phyloP scores from a whole-genome alignment of 1,140 invertebrate species.

The Monomorium pharaonis region DNA sequence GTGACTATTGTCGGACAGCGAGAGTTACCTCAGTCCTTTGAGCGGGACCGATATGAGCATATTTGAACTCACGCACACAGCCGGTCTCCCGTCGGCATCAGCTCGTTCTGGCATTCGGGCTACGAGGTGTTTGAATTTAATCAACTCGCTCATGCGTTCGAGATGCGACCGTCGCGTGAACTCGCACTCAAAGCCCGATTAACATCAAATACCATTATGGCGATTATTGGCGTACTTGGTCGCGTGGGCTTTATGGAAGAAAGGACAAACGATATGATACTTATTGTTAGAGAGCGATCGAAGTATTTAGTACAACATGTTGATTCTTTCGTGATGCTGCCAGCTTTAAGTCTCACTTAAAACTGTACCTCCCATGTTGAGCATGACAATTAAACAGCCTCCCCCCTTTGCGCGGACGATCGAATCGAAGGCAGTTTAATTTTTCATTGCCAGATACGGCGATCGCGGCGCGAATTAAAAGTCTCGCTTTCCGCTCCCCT shows the following conservation, averaged over 20 bases:
- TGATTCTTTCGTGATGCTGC: neutral
- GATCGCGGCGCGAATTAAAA: slow-evolving; percentile 82
- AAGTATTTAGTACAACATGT: neutral
- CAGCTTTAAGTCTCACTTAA: slow-evolving; percentile 9
- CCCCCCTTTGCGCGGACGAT: slow-evolving; percentile 3
- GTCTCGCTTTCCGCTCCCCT: slow-evolving; percentile 71
- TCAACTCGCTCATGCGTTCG: slow-evolving; percentile 83
- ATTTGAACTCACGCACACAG: slow-evolving; percentile 80
- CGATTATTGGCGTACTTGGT: slow-evolving; percentile 33
- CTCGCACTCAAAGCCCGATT: slow-evolving; percentile 82
- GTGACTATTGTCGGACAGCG: slow-evolving; percentile 81
- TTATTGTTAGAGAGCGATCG: neutral
- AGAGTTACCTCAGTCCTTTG: slow-evolving; percentile 82
- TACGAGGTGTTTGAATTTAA: slow-evolving; percentile 85
- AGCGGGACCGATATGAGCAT: slow-evolving; percentile 82
- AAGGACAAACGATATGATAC: neutral
- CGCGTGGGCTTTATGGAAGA: neutral
- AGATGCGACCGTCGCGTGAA: slow-evolving; percentile 78
- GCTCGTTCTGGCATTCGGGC: slow-evolving; percentile 79
- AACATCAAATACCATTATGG: slow-evolving; percentile 83
- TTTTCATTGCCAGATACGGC: slow-evolving; percentile 81
- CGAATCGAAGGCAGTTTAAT: slow-evolving; percentile 71
- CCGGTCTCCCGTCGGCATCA: slow-evolving; percentile 63
- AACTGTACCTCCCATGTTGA: neutral
- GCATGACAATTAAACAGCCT: slow-evolving; percentile 50